Base-by-base conservation (phyloP, 2,888 invertebrate genomes). In the Criorhina ranunculi region DNA sequence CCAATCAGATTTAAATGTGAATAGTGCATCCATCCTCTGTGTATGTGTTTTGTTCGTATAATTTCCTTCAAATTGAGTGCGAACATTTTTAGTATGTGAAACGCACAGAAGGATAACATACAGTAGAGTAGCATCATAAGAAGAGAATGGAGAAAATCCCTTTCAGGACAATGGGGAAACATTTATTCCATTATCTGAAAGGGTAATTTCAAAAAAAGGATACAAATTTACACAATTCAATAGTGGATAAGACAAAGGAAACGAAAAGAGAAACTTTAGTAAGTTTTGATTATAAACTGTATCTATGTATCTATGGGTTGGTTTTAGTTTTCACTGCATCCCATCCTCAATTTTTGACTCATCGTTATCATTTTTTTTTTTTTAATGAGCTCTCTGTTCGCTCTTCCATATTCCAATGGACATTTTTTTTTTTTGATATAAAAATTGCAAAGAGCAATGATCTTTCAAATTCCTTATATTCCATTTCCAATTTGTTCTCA, bases 391-490 rank as follows among this genome's bases (percentile, higher is more conserved):
- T 59, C 70, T 72, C 44, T 11, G 6, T n/a, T 29, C n/a, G 6
- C 19, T 62, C 42, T 60, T 60, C 59, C 29, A 60, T 62, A 29
- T 60, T 60, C 59, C 29, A 60, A 42, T 17, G 12, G 19, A 24
- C 9, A n/a, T 15, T 37, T 46, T 42, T 11, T 11, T 17, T 51
- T 24, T 19, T 8, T 66, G 29, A 19, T n/a, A 29, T 9, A 59
- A 73, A 78, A 73, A 60, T 67, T 67, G 72, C 70, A 82, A 66
- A 82, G 82, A 82, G 82, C 82, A 82, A 60, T 82, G 82, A 82
- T 82, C 82, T 82, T 60, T 78, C 46, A 73, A 82, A 82, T 82
- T 82, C 82, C 67, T 78, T 24, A 37, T 35, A 78, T 72, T 78
- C 33, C 78, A 29, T 44, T 82, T 78, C 67, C 78, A 62, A 4